Percentiles rank a stretch among this genome's conserved stretches.
Evolutionary conservation across 2,113 vertebrate genomes (phyloP).

Genomic region (Psittacus erithacus): DNA sequence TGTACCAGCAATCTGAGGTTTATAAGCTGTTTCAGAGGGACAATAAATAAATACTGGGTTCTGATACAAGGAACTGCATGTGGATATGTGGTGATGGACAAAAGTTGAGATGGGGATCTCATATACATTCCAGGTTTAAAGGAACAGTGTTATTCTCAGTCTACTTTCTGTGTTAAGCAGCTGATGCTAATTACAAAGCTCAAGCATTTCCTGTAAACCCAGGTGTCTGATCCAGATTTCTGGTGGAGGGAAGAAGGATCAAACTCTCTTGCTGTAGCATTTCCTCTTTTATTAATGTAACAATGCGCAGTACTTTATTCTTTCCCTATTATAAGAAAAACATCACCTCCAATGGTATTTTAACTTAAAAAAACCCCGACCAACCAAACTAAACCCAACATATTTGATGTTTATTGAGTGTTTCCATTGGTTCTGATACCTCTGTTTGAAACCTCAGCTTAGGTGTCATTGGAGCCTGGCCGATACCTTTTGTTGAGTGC

Average conservation of each 20-base stretch:
- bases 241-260: neutral
- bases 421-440: neutral
- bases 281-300: neutral
- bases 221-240: neutral
- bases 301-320: neutral
- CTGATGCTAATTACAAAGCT: neutral
- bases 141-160: neutral
- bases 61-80: neutral
- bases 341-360: rapidly evolving
- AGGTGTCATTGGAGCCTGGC: neutral
- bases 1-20: neutral
- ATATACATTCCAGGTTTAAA: neutral
- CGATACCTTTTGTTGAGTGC: neutral
- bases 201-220: neutral
- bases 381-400: too few species aligned
- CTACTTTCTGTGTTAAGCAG: neutral
- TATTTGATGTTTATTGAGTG: neutral
- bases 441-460: neutral
- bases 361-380: neutral
- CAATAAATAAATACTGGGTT: neutral
- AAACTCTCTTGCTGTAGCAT: neutral
- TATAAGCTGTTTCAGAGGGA: neutral
- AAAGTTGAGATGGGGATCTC: neutral
- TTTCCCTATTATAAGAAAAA: neutral
- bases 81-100: neutral